Percentiles rank a stretch among this genome's conserved stretches.
Conservation (phyloP, 2,888 invertebrate species). For the Scrobipalpa costella region DNA sequence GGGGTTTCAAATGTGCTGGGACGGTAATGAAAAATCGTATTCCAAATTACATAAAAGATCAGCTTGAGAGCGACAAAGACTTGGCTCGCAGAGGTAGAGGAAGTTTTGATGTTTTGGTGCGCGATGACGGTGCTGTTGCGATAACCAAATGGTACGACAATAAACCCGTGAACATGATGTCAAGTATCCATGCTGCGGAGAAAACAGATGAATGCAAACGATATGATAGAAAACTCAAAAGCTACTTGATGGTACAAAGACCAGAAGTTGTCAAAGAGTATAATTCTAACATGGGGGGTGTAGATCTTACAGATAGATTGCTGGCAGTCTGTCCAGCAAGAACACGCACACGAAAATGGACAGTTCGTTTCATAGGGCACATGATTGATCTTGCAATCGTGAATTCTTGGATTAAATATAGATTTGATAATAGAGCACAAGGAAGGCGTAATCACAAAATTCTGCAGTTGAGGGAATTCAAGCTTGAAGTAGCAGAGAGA, state of each 20-base stretch:
- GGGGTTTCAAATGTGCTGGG: conserved; percentile 30
- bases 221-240: conserved; percentile 28
- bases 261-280: conserved; percentile 31
- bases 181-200: conserved; percentile 27
- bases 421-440: conserved; percentile 23
- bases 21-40: conserved; percentile 30
- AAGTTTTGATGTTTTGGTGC: conserved; percentile 28
- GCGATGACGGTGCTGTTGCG: conserved; percentile 28
- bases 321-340: conserved; percentile 28
- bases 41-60: conserved; percentile 19
- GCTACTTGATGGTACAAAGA: conserved; percentile 25
- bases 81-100: conserved; percentile 26
- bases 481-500: not conserved
- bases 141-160: conserved; percentile 34
- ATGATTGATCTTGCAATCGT: conserved; percentile 29
- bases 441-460: conserved; percentile 8
- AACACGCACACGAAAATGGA: conserved; percentile 31
- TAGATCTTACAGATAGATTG: conserved; percentile 33
- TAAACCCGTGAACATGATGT: conserved; percentile 30
- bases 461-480: conserved; percentile 9
- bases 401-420: conserved; percentile 31
- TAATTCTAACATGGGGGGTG: conserved; percentile 35
- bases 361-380: conserved; percentile 28
- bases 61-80: conserved; percentile 24
- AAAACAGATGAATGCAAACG: conserved; percentile 29